Conservation (phyloP, 1,140 invertebrate species). For the Neodiprion virginianus region DNA sequence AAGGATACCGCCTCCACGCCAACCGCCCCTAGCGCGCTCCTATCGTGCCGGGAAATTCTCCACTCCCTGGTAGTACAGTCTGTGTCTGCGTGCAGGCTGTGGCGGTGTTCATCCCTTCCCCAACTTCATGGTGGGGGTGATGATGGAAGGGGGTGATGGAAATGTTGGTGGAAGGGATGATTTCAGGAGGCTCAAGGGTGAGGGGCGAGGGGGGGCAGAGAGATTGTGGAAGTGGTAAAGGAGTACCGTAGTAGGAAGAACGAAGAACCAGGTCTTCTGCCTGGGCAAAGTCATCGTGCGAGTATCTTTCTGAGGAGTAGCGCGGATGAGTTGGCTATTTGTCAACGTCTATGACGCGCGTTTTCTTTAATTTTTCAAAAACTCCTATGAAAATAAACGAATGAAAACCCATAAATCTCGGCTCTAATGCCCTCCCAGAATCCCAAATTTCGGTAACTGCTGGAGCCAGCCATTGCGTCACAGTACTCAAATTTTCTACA, state of each 20-base stretch:
- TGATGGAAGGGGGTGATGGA: neutral
- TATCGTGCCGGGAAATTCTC: slow-evolving; percentile 13
- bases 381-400: too few species aligned
- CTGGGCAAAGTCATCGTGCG: neutral
- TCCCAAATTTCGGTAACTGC: too few species aligned
- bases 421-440: too few species aligned
- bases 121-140: neutral
- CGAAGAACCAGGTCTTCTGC: neutral
- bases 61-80: neutral
- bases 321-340: too few species aligned
- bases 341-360: too few species aligned
- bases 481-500: too few species aligned
- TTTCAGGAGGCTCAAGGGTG: too few species aligned
- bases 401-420: too few species aligned
- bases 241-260: neutral
- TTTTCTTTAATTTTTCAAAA: too few species aligned
- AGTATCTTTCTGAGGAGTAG: too few species aligned
- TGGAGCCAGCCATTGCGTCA: too few species aligned
- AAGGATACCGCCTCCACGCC: neutral
- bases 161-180: slow-evolving; percentile 1
- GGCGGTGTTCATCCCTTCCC: neutral
- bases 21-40: slow-evolving; percentile 15
- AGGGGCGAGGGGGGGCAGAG: neutral
- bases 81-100: neutral
- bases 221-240: neutral